phyloP scores from a whole-genome alignment of 2,888 invertebrate species.

The Smittia aterrima region DNA sequence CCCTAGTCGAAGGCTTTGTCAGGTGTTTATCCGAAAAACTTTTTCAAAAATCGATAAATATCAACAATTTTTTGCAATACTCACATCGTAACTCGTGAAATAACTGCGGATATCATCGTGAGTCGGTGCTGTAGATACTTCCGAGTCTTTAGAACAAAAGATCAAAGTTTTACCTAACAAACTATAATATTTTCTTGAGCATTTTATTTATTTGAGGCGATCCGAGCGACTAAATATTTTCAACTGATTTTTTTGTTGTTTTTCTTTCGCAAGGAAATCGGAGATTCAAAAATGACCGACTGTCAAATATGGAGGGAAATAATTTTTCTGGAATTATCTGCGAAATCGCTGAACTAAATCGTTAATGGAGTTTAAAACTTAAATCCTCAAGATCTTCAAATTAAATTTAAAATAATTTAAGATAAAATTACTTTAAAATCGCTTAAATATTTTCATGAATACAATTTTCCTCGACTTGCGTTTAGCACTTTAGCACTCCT shows the following conservation, averaged over 20 bases:
- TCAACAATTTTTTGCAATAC: neutral
- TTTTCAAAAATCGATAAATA: slow-evolving; percentile 10
- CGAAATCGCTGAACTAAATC: too few species aligned
- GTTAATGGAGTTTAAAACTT: too few species aligned
- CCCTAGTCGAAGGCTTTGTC: neutral
- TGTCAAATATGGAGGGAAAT: too few species aligned
- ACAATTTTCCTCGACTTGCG: neutral
- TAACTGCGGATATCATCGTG: slow-evolving; percentile 19
- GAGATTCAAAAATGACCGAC: too few species aligned
- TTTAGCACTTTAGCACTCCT: neutral
- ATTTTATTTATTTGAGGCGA: neutral
- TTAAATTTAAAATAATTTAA: too few species aligned
- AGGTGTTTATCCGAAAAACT: neutral
- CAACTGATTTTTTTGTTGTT: neutral
- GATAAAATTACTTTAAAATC: too few species aligned
- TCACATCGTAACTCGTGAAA: slow-evolving; percentile 29
- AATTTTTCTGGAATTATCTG: too few species aligned
- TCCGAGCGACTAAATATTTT: neutral
- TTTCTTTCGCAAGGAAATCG: too few species aligned
- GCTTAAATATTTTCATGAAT: too few species aligned
- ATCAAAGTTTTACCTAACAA: neutral
- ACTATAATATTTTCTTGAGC: neutral
- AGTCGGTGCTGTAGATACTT: neutral
- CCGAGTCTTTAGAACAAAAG: neutral
- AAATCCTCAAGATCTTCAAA: too few species aligned